Conservation (phyloP, 2,113 vertebrate species). For the Martes martes region DNA sequence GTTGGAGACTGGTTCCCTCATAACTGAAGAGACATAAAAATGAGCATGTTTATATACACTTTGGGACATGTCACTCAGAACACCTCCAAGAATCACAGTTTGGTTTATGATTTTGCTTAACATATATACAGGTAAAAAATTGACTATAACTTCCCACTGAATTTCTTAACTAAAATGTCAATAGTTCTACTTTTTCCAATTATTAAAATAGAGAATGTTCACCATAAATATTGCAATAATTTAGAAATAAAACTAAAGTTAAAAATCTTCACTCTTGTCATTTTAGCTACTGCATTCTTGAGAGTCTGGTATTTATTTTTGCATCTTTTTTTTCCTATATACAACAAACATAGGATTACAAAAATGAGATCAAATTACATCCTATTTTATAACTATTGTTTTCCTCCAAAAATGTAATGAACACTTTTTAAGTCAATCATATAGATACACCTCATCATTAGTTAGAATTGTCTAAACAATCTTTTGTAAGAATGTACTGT, state of each 20-base stretch:
- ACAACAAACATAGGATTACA: neutral
- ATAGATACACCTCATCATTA: neutral
- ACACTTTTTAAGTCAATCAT: neutral
- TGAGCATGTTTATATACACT: neutral
- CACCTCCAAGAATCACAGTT: neutral
- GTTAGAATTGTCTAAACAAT: neutral
- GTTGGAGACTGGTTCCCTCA: neutral
- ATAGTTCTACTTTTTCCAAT: neutral
- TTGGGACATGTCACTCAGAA: neutral
- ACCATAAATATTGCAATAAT: neutral
- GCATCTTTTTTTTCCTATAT: neutral
- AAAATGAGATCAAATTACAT: neutral
- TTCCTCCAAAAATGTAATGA: neutral
- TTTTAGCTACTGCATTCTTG: neutral
- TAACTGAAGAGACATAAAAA: neutral
- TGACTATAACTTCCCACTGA: neutral
- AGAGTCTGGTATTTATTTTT: neutral
- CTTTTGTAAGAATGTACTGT: neutral
- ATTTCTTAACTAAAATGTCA: neutral
- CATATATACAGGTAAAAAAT: rapidly evolving
- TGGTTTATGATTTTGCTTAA: neutral
- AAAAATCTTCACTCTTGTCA: neutral
- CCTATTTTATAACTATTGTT: neutral
- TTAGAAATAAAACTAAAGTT: neutral
- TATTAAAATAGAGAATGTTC: neutral